Percentiles rank a stretch among this genome's conserved stretches.
Evolutionary conservation across 2,113 vertebrate species (phyloP).

Genomic region (Zosterops pallidus): DNA sequence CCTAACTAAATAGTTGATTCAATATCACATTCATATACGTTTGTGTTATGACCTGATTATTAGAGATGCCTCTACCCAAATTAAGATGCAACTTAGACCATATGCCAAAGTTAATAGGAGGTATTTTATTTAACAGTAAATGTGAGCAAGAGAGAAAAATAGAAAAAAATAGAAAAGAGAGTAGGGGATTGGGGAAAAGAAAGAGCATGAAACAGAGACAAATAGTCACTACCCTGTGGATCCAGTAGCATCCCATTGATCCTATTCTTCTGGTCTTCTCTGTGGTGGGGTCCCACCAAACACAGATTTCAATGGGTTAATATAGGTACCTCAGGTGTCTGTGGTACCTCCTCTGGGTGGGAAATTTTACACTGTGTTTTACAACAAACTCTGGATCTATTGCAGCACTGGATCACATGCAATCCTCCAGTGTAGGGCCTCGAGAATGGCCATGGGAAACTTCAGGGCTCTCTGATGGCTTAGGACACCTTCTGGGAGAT

Average conservation of each 20-base stretch:
- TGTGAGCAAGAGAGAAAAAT: not conserved
- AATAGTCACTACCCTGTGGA: not conserved
- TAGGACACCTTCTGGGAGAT: too few relatives aligned
- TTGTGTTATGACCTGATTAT: not conserved
- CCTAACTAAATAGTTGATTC: not conserved
- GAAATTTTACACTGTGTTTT: not conserved
- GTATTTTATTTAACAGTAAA: not conserved
- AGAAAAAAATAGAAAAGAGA: not conserved
- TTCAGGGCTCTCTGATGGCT: not conserved
- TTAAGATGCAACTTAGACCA: not conserved
- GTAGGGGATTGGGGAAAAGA: fast-evolving
- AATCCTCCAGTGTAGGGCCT: not conserved
- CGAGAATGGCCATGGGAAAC: not conserved
- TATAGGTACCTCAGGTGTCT: not conserved
- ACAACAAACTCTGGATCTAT: too few relatives aligned
- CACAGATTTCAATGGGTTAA: not conserved
- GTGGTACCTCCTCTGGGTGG: not conserved
- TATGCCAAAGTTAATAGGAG: not conserved
- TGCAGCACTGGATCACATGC: fast-evolving
- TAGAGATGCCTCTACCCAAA: not conserved
- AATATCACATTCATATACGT: fast-evolving
- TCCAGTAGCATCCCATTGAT: fast-evolving
- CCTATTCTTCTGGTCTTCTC: not conserved
- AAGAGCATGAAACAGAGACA: not conserved
- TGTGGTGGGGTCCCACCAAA: not conserved